Conservation (phyloP, 2,888 invertebrate genomes). For the Machimus rusticus region DNA sequence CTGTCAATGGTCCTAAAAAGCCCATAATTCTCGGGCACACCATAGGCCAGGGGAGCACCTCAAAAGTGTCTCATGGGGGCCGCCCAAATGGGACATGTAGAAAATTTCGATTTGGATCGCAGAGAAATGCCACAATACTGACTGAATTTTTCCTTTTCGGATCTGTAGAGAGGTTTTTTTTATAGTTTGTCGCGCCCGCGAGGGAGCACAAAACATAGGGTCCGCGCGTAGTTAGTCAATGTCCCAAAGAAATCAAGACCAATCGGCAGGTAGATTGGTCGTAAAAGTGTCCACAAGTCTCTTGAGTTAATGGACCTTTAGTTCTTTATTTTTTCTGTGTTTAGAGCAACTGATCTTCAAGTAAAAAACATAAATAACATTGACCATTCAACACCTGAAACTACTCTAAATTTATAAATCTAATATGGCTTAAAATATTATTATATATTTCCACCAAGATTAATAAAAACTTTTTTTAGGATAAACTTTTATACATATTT, state of each 20-base stretch:
- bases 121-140: background rate
- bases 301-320: background rate
- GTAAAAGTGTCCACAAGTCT: background rate
- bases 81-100: background rate
- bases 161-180: background rate
- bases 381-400: too few species aligned
- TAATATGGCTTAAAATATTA: too few species aligned
- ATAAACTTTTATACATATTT: too few species aligned
- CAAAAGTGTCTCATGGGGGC: background rate
- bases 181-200: background rate
- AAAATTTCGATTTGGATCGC: background rate
- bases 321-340: background rate
- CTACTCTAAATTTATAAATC: too few species aligned
- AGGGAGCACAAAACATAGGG: background rate
- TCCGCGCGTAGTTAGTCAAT: background rate
- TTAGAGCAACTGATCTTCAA: background rate
- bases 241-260: background rate
- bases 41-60: background rate
- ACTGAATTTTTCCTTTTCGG: background rate
- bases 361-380: too few species aligned
- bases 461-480: too few species aligned
- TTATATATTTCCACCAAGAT: too few species aligned
- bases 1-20: conserved; percentile 24
- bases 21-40: background rate
- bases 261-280: background rate